Conservation (phyloP, 1,140 invertebrate species). For the Conopomorpha cramerella region DNA sequence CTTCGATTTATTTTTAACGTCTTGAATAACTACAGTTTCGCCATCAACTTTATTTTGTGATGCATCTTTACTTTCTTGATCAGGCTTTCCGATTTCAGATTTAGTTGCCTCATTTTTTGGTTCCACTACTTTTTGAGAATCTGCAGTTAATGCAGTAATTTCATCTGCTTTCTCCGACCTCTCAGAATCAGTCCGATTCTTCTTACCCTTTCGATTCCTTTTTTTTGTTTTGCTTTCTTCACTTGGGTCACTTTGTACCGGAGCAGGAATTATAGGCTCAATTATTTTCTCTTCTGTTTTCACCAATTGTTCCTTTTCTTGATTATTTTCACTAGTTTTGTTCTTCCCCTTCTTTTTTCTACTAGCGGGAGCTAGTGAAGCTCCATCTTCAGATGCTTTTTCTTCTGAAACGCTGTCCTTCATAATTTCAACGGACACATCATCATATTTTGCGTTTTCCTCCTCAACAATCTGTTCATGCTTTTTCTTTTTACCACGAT, state of each 20-base stretch:
- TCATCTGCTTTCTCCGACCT: conserved; percentile 29
- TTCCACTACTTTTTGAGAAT: conserved; percentile 23
- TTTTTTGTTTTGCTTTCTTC: neutral
- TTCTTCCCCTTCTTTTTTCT: conserved; percentile 23
- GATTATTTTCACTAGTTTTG: conserved; percentile 5
- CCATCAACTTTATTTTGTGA: conserved; percentile 2
- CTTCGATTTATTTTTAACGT: neutral
- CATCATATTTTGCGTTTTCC: conserved; percentile 9
- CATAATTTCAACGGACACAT: conserved; percentile 6
- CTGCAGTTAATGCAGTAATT: conserved; percentile 20
- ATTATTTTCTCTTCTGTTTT: conserved; percentile 7
- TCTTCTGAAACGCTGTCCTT: conserved; percentile 4
- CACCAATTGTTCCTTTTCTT: neutral
- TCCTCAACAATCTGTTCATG: conserved; percentile 7
- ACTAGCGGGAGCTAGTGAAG: conserved; percentile 7
- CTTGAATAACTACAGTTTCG: conserved; percentile 1
- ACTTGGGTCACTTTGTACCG: too few species aligned
- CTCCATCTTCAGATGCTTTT: conserved; percentile 2
- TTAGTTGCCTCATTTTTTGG: conserved; percentile 5
- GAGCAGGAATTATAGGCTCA: too few species aligned
- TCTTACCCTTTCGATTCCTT: conserved; percentile 47
- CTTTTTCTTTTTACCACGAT: conserved; percentile 37
- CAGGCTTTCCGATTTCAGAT: conserved; percentile 7
- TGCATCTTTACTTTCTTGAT: conserved; percentile 3
- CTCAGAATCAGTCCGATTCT: conserved; percentile 29